phyloP scores from a whole-genome alignment of 1,140 invertebrate species.

The Neelides sp. region DNA sequence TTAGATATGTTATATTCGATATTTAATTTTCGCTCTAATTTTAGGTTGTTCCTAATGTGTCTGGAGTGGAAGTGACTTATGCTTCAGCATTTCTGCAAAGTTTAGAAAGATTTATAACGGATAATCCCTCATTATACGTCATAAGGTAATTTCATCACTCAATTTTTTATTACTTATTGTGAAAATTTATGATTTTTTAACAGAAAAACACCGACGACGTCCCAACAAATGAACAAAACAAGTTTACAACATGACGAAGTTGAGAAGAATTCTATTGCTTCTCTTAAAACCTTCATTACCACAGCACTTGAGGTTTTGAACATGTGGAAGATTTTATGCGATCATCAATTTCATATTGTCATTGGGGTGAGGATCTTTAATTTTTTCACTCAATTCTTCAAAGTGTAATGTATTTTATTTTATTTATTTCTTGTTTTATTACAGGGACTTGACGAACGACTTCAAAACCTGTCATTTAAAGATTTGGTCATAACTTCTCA shows the following conservation, averaged over 20 bases:
- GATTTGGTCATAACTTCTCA: conserved; percentile 69
- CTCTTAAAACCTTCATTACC: conserved; percentile 60
- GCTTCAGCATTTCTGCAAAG: conserved; percentile 24
- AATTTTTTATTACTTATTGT: background rate
- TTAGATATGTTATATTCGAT: background rate
- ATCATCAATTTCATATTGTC: conserved; percentile 81
- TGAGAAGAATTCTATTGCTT: conserved; percentile 58
- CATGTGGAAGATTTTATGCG: conserved; percentile 83
- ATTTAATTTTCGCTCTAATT: background rate
- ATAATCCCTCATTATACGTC: conserved; percentile 26
- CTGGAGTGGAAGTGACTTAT: conserved; percentile 24
- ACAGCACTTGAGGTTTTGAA: conserved; percentile 78
- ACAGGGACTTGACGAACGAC: conserved; percentile 49
- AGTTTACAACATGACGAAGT: too few relatives aligned
- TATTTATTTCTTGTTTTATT: conserved; percentile 24
- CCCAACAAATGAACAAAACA: too few relatives aligned
- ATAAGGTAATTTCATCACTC: conserved; percentile 18
- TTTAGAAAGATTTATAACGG: conserved; percentile 18
- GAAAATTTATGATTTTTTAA: too few relatives aligned
- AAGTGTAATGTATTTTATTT: background rate
- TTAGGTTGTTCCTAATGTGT: conserved; percentile 23
- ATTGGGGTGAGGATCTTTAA: conserved; percentile 44
- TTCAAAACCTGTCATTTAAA: conserved; percentile 53
- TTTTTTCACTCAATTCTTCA: conserved; percentile 37
- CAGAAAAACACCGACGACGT: too few relatives aligned